Evolutionary conservation across 1,140 invertebrate species (phyloP), one percentile per base, ranked within the genome.

Genomic region (Drosophila arawakana): DNA sequence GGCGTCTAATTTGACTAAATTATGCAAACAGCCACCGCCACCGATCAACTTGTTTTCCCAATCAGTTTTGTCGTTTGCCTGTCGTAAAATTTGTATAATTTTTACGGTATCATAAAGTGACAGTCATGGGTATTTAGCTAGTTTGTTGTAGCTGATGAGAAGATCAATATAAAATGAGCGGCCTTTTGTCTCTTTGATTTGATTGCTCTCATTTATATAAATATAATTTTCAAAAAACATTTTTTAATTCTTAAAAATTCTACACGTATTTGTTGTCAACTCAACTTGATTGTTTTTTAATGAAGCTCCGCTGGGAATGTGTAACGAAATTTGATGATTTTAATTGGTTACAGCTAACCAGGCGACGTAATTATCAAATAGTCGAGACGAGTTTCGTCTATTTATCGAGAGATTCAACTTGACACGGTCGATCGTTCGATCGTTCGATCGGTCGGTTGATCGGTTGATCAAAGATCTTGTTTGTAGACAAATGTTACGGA

Each of bases 51-150:
- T 85, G 81, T 85, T 85, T 85, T 85, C 58, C 63, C 81, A 88
- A 88, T 88, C 83, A 88, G 77, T 89, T 88, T 88, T 83, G 83
- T 88, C 84, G 78, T 76, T 72, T 63, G 76, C 47, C 77, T 79
- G 69, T 88, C 84, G 89, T 88, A 88, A 88, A 88, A 88, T 88
- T 88, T 88, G 83, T 88, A 88, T 88, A 88, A 89, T 88, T 88
- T 88, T 88, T 88, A 89, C 73, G 77, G 76, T 83, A 75, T 60
- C 47, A 72, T 74, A 89, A 88, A 89, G 80, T 88, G 83, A 88
- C 83, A 88, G 50, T 83, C 76, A 83, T 89, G 50, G 41, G 50
- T 81, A 71, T 84, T 84, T 85, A 84, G 81, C 85, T 85, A 73
- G 80, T 80, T 65, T 61, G 71, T 77, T 49, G 9, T 34, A 46